These are phyloP conservation scores for Calliopum simillimum DNA, from an alignment of 2,888 invertebrate species.

Conservation along the genomic window DNA sequence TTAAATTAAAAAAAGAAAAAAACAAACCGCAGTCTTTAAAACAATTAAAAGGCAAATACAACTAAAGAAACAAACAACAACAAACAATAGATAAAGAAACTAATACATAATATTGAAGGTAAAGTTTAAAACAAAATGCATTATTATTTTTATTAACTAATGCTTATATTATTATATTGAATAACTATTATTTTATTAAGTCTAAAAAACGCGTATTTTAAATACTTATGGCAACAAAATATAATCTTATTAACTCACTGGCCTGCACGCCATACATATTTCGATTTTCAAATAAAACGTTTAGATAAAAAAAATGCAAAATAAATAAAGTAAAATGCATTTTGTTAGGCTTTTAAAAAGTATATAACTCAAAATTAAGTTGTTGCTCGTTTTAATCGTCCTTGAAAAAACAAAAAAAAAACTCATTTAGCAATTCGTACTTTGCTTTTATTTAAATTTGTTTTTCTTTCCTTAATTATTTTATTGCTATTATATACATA, in stretches of 20 bases:
- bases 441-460: constrained; percentile 21
- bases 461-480: constrained; percentile 31
- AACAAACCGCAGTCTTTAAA: constrained; percentile 30
- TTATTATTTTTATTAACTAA: constrained; percentile 15
- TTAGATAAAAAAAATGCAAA: constrained; percentile 2
- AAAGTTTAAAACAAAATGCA: constrained; percentile 26
- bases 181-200: constrained; percentile 25
- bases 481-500: constrained; percentile 23
- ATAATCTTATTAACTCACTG: not conserved
- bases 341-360: constrained; percentile 18
- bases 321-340: constrained; percentile 10
- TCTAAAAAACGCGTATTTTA: constrained; percentile 21
- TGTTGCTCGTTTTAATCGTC: constrained; percentile 14
- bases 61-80: constrained; percentile 35
- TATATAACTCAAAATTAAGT: constrained; percentile 7
- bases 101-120: constrained; percentile 37
- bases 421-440: constrained; percentile 24
- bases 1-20: constrained; percentile 35
- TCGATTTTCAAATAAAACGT: constrained; percentile 3
- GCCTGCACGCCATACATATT: not conserved
- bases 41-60: constrained; percentile 32
- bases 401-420: constrained; percentile 9
- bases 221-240: constrained; percentile 2
- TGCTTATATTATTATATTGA: constrained; percentile 14
- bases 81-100: constrained; percentile 47